These are phyloP conservation scores for Acromyrmex echinatior DNA, from an alignment of 1,140 invertebrate genomes.

Conservation along the genomic window DNA sequence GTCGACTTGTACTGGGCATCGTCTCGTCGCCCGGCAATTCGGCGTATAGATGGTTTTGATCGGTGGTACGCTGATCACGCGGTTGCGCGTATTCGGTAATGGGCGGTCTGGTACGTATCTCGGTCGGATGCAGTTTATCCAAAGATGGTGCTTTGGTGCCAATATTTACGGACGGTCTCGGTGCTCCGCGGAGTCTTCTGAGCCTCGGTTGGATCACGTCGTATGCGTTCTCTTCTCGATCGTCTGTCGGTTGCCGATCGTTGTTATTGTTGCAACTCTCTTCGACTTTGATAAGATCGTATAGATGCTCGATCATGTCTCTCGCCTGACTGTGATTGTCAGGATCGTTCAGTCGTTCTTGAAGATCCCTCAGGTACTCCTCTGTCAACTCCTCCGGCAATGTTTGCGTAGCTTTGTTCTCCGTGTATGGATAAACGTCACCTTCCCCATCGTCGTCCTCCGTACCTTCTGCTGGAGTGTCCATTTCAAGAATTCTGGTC, in stretches of 20 bases:
- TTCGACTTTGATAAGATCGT: conserved; percentile 92
- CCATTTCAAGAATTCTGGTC: conserved; percentile 81
- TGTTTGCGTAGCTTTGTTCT: conserved; percentile 91
- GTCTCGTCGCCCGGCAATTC: conserved; percentile 86
- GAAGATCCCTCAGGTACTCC: conserved; percentile 90
- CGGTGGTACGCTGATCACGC: conserved; percentile 82
- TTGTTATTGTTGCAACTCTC: conserved; percentile 90
- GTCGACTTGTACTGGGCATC: conserved; percentile 83
- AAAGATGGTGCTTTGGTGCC: conserved; percentile 89
- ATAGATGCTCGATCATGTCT: conserved; percentile 93
- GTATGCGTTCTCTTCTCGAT: conserved; percentile 89
- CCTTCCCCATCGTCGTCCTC: conserved; percentile 80
- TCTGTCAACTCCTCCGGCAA: conserved; percentile 92
- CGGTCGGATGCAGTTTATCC: conserved; percentile 87
- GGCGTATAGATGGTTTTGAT: conserved; percentile 87
- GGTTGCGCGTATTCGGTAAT: conserved; percentile 87
- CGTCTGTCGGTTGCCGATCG: conserved; percentile 75
- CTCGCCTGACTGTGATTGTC: conserved; percentile 91
- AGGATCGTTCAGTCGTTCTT: conserved; percentile 91
- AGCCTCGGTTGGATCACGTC: conserved; percentile 88
- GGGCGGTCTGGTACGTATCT: conserved; percentile 78
- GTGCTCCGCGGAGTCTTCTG: conserved; percentile 81
- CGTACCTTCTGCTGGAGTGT: conserved; percentile 74
- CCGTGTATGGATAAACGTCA: conserved; percentile 86
- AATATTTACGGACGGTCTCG: conserved; percentile 87